Evolutionary conservation across 2,797 vertebrate species (phyloP), one percentile per base, ranked within the genome.

Genomic region (Sitta carolinensis): DNA sequence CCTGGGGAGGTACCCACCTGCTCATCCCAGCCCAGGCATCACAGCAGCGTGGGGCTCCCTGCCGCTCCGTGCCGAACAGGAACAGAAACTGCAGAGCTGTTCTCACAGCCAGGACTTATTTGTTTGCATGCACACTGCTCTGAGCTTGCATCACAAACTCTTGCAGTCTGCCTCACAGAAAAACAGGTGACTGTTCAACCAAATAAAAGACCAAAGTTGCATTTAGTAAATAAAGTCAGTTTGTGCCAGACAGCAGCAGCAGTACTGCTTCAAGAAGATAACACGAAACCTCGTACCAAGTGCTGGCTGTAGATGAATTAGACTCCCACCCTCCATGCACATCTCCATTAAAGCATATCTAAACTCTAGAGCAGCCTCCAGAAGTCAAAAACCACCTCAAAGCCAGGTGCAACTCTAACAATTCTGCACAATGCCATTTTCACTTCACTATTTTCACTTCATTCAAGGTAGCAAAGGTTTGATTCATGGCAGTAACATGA

Each of bases 221-320:
- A 90, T 87, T 62, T 50, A 90, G 88, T 89, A 94, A 96, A 93
- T 27, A 43, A 1, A 3, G 85, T 38, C 40, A 38, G 87, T 73
- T 95, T 89, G 87, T 45, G 59, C 72, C 19, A 84, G 63, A 45
- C 34, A 80, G 88, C 54, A 63, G 79, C 57, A 63, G 79, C 57
- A 92, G 87, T 62, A 29, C 45, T 32, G 57, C 94, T 77, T 36
- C 82, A 78, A 38, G 36, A 77, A 90, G 94, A 43, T 23, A 54
- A 10, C 83, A 90, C 34, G 38, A 84, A 92, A 73, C 82, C 52
- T 38, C 8, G 7, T 18, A 70, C 89, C 74, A 73, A 89, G 94
- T 10, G 87, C 89, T 96, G 96, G 61, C 25, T 80, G 63, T 13
- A 90, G 75, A 86, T 89, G 87, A 94, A 95, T 88, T 79, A 94